Evolutionary conservation across 1,140 invertebrate genomes (phyloP), one percentile per base, ranked within the genome.

Genomic region (Drosophila willistoni): DNA sequence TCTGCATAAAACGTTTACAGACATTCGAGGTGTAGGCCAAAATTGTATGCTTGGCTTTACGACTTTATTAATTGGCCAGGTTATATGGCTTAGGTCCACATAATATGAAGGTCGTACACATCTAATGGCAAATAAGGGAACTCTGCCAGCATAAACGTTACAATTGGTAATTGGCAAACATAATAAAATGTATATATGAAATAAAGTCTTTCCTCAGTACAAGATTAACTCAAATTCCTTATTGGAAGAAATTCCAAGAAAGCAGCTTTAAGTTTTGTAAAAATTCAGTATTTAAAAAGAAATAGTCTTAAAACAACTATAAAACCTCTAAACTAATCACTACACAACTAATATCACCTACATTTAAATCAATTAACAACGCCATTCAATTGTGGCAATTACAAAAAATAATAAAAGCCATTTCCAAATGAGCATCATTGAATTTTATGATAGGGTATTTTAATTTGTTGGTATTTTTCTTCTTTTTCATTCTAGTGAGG

Each of bases 401-500:
- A 62, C 22, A 60, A 36, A 67, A 67, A 10, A 41, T 17, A 66
- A 42, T 29, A 29, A 17, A 34, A 19, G 9, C 41, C 64, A 54
- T 63, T 56, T 19, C 41, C 19, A 22, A 10, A 51, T 12, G 44
- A 51, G 17, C 9, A 7, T 65, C 63, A 80, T 71, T 80, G 14
- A 54, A 41, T 60, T 69, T 62, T 65, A 68, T 66, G 42, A 57
- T 25, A 19, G 14, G 10, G 25, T 64, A 19, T 42, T 78, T 81
- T 86, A 78, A 75, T 75, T 72, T 65, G 19, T 22, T 19, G 3
- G 25, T 33, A 14, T 34, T 14, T 17, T 14, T 7, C 29, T 44
- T 34, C 54, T 39, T 10, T 7, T 14, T 7, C 6, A 7, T 42
- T 7, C 36, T 60, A 80, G 79, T 59, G 79, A 90, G 42, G 77